Base-by-base conservation (phyloP, 2,797 vertebrate species). In the Mormyrus proboscirostris region DNA sequence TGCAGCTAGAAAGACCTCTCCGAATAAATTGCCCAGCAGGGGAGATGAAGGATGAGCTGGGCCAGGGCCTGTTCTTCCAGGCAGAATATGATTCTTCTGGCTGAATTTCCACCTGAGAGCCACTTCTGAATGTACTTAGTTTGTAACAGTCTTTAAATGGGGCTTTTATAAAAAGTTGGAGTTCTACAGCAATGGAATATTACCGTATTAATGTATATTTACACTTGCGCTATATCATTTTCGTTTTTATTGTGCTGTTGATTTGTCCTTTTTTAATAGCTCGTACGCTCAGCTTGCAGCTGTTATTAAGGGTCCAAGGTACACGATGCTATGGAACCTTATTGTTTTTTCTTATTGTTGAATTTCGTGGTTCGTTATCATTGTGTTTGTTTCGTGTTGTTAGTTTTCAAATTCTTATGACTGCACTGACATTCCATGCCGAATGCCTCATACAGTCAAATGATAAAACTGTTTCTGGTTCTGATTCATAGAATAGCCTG, bases 21-120 rank as follows among this genome's bases (percentile, higher is more conserved):
- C 53, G 76, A 90, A 88, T 88, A 90, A 90, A 90, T 88, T 57
- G 88, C 62, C 65, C 47, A 25, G 33, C 62, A 29, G 55, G 47
- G 51, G 50, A 33, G 57, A 19, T 7, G 55, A 82, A 90, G 76
- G 38, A 47, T 82, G 90, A 87, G 79, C 82, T 65, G 73, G 44
- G 84, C 85, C 85, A 69, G 90, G 44, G 51, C 69, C 44, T 83
- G 44, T 89, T 89, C 73, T 44, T 86, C 69, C 69, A 87, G 89
- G 87, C 49, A 73, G 25, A 79, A 87, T 86, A 87, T 29, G 62
- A 76, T 87, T 73, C 83, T 79, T 55, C 88, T 89, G 55, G 59
- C 44, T 62, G 16, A 86, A 47, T 82, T 82, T 44, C 76, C 76
- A 33, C 19, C 12, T 8, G 33, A 59, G 29, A 25, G 14, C 51